Evolutionary conservation across 2,113 vertebrate species (phyloP).

Genomic region (Pelmatolapia mariae): DNA sequence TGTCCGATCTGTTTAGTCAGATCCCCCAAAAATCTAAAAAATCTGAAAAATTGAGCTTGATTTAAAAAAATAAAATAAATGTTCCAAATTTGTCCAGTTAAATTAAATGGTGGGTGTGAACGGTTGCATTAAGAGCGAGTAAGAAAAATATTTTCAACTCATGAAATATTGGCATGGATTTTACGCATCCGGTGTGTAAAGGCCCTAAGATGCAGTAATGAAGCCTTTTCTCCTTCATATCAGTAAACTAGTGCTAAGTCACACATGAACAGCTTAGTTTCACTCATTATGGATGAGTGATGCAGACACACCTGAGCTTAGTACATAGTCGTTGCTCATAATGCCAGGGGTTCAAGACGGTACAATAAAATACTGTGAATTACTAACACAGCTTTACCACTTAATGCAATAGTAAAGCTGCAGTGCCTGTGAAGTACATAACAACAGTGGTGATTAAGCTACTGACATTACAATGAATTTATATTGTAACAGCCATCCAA

Average conservation of each 20-base stretch:
- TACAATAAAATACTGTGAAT: not conserved
- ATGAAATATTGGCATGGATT: not conserved
- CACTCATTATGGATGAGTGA: not conserved
- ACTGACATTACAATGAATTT: not conserved
- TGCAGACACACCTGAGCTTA: not conserved
- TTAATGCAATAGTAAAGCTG: not conserved
- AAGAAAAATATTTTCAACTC: not conserved
- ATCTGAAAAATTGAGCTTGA: not conserved
- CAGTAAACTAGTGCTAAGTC: not conserved
- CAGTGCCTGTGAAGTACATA: not conserved
- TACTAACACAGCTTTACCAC: not conserved
- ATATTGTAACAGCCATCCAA: not conserved
- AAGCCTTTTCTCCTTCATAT: not conserved
- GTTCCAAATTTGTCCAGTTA: not conserved
- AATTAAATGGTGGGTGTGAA: not conserved
- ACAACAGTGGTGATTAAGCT: not conserved
- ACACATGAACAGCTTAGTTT: not conserved
- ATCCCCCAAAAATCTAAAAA: not conserved
- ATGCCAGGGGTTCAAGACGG: not conserved
- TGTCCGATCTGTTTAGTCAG: not conserved
- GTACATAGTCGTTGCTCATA: not conserved
- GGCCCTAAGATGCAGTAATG: not conserved
- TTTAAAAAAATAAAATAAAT: fast-evolving
- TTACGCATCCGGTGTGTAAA: not conserved
- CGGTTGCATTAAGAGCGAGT: not conserved